phyloP scores from a whole-genome alignment of 2,113 vertebrate species.

The Craseonycteris thonglongyai region DNA sequence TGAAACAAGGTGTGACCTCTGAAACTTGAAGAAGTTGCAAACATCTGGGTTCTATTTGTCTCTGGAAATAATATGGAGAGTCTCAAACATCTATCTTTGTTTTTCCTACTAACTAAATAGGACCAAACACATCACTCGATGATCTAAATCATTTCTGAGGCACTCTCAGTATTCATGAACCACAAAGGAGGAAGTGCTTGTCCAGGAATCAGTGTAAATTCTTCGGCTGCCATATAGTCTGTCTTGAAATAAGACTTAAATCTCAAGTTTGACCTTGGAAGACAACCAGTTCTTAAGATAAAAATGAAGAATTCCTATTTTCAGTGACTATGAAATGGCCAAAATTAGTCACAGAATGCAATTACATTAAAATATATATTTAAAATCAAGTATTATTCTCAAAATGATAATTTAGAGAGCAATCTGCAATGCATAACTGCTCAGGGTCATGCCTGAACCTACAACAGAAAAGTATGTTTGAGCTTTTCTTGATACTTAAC shows the following conservation, averaged over 20 bases:
- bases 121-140: background rate
- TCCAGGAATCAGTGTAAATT: background rate
- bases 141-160: background rate
- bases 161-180: background rate
- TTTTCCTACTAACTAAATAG: background rate
- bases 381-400: background rate
- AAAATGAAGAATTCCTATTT: background rate
- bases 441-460: background rate
- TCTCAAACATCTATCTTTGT: background rate
- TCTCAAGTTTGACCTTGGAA: constrained; percentile 15
- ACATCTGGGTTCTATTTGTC: background rate
- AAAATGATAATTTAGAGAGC: background rate
- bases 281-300: background rate
- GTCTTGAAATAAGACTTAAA: constrained; percentile 7
- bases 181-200: background rate
- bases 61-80: background rate
- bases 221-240: background rate
- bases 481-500: background rate
- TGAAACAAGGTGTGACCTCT: background rate
- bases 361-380: background rate
- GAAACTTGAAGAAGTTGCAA: background rate
- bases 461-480: background rate
- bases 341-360: background rate
- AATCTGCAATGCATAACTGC: background rate
- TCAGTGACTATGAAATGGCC: background rate